Evolutionary conservation across 2,888 invertebrate species (phyloP).

Genomic region (Drosophila neutralis): DNA sequence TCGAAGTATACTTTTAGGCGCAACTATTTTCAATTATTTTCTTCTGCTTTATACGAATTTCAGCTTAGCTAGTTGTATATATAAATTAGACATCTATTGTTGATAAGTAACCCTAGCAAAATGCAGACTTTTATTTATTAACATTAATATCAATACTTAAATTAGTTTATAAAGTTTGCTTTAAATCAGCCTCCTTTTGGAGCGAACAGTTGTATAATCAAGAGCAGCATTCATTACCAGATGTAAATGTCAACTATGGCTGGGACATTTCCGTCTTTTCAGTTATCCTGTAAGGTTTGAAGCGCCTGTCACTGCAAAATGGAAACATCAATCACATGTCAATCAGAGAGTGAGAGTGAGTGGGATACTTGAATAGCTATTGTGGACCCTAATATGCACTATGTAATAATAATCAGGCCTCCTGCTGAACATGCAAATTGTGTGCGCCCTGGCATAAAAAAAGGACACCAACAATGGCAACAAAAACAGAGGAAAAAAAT

Average conservation of each 20-base stretch:
- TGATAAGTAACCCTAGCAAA: not conserved
- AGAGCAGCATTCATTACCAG: not conserved
- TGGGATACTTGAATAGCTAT: slow-evolving; percentile 67
- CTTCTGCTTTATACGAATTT: not conserved
- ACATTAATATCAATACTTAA: not conserved
- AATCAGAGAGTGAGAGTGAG: slow-evolving; percentile 73
- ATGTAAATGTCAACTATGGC: slow-evolving; percentile 26
- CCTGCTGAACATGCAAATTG: slow-evolving; percentile 73
- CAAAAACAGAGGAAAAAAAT: slow-evolving; percentile 28
- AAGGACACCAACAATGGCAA: slow-evolving; percentile 35
- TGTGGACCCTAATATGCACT: slow-evolving; percentile 21
- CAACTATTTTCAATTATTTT: not conserved
- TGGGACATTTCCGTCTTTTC: slow-evolving; percentile 5
- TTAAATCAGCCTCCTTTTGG: not conserved
- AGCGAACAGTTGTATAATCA: slow-evolving; percentile 3
- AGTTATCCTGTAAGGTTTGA: slow-evolving; percentile 26
- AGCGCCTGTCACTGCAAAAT: slow-evolving; percentile 59
- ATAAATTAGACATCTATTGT: not conserved
- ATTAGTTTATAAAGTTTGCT: not conserved
- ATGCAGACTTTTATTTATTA: not conserved
- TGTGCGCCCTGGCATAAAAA: slow-evolving; percentile 66
- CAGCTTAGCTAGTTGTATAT: not conserved
- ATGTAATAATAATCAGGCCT: slow-evolving; percentile 57
- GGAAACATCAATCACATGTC: slow-evolving; percentile 84
- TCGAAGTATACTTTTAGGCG: slow-evolving; percentile 39